Base-by-base conservation (phyloP, 2,888 invertebrate species). In the Theodoxus fluviatilis region DNA sequence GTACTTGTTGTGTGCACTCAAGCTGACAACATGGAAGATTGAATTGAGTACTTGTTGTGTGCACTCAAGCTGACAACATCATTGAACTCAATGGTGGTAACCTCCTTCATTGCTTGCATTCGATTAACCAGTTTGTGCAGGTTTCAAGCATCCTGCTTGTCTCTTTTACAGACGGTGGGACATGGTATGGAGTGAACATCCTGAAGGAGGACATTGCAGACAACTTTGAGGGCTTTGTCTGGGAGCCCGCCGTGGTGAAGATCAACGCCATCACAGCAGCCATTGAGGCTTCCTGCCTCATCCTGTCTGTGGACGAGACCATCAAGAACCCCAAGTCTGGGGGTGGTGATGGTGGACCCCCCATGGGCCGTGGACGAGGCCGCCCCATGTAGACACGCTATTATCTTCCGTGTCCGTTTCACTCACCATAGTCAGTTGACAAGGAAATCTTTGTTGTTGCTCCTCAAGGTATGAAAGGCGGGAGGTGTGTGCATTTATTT, bases 181-280 rank as follows among this genome's bases (percentile, higher is more conserved):
- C 91, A 72, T 98, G 98, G 96, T 96, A 91, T 87, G 99, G 99
- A 43, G 95, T 99, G 49, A 97, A 99, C 87, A 94, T 99, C 61
- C 92, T 91, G 84, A 92, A 92, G 82, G 99, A 98, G 87, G 95
- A 96, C 84, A 94, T 98, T 76, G 92, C 93, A 0, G 96, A 99
- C 85, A 99, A 99, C 89, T 94, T 93, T 89, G 92, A 91, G 65
- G 92, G 92, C 3, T 99, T 95, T 87, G 96, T 99, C 69, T 99
- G 98, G 98, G 99, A 99, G 88, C 99, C 99, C 0, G 93, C 97
- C 7, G 90, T 98, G 52, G 94, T 99, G 68, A 99, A 99, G 89
- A 92, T 94, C 76, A 99, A 99, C 88, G 98, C 98, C 0, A 90
- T 99, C 76, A 95, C 94, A 0, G 98, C 98, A 18, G 99, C 99